Base-by-base conservation (phyloP, 2,888 invertebrate genomes). In the Emmelina monodactyla region DNA sequence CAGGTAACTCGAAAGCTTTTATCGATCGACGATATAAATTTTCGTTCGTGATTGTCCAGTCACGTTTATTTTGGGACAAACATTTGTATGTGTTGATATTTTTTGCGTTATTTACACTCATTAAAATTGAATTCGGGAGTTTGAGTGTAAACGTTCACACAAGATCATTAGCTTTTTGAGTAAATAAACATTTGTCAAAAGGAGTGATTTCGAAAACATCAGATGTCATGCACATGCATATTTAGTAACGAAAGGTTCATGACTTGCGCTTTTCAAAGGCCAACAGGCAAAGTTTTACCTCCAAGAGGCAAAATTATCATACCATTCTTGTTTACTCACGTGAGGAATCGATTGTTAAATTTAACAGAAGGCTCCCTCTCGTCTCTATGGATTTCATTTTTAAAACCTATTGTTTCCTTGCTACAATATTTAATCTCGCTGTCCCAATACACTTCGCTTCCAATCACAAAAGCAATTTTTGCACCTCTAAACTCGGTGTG, bases 1-100 rank as follows among this genome's bases (percentile, higher is more conserved):
- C 42, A 41, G 39, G 53, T 53, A 51, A 55, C 48, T 50, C 41
- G 43, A 51, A 49, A 51, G 52, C 51, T 62, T 63, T 62, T 53
- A 59, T 58, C 51, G 56, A 56, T 56, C 50, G 53, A 51, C 47
- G 41, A 58, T 60, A 62, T 61, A 59, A 53, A 65, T 61, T 55
- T 55, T 53, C 44, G 48, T 43, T 62, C 62, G 62, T 64, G 65
- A 54, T 52, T 46, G 49, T 46, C 45, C 37, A 42, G 59, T 65
- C 67, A 67, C 66, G 66, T 62, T 47, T 47, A 49, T 40, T 43
- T 35, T 12, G 45, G 45, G 52, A 58, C 54, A 51, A 53, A 52
- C 44, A 45, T 43, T 44, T 47, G 44, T 43, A 28, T 38, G 37
- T 25, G n/a, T n/a, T 25, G 25, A 25, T 25, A 25, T 25, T 25